Evolutionary conservation across 1,140 invertebrate species (phyloP), one percentile per base, ranked within the genome.

Genomic region (Atopsyche davidsoni): DNA sequence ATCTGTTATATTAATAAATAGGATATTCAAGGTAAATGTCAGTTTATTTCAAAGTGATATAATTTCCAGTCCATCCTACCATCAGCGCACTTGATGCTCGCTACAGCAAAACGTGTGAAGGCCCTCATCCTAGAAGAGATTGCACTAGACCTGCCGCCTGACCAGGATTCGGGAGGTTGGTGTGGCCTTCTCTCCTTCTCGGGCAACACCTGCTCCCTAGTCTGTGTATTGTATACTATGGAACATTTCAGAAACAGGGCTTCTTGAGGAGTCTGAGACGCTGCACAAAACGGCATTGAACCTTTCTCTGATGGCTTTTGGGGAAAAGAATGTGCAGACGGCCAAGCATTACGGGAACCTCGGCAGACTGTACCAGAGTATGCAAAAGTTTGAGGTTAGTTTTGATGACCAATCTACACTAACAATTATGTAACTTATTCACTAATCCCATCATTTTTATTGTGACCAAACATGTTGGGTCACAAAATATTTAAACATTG

Each of bases 271-370:
- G 68, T 87, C 91, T 0, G 87, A 94, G 64, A 75, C 77, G 35
- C 70, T 94, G 13, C 92, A 96, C 70, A 77, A 85, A 40, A 82
- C 82, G 41, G 89, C 91, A 7, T 72, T 95, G 16, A 69, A 79
- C 21, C 70, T 93, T 46, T 82, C 88, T 1, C 79, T 81, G 64
- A 77, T 81, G 60, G 81, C 85, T 1, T 93, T 95, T 66, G 92
- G 92, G 3, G 89, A 94, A 69, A 82, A 83, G 64, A 95, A 95
- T 69, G 88, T 96, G 7, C 90, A 94, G 72, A 95, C 91, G 3
- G 91, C 92, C 2, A 96, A 95, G 64, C 90, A 95, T 67, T 96
- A 94, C 70, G 92, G 92, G 2, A 96, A 96, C 72, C 75, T 96
- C 35, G 92, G 92, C 36, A 67, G 79, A 6, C 75, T 96, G 2